Evolutionary conservation across 2,113 vertebrate genomes (phyloP).

Genomic region (Paralichthys olivaceus): DNA sequence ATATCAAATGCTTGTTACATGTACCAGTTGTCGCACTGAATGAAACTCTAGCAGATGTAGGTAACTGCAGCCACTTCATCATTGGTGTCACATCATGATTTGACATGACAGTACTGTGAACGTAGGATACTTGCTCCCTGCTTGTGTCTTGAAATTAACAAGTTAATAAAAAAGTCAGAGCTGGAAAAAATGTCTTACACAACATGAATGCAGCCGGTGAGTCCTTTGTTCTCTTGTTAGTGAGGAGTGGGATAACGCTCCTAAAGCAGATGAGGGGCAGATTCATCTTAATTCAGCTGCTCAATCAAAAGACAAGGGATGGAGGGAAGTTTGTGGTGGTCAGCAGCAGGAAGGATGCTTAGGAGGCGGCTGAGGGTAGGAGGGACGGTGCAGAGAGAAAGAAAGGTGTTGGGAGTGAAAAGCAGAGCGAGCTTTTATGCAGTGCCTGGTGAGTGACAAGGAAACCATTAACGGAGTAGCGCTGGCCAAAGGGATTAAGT

Average conservation of each 20-base stretch:
- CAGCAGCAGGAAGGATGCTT: conserved; percentile 62
- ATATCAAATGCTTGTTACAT: conserved; percentile 18
- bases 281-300: conserved; percentile 73
- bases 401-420: conserved; percentile 81
- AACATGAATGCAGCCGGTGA: conserved; percentile 56
- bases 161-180: too few relatives aligned
- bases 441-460: conserved; percentile 81
- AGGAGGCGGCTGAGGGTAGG: conserved; percentile 34
- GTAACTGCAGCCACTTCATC: conserved; percentile 3
- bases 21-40: conserved; percentile 7
- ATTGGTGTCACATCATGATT: not conserved
- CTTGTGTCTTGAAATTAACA: too few relatives aligned
- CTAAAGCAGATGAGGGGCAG: conserved; percentile 48
- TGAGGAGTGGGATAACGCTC: conserved; percentile 36
- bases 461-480: conserved; percentile 82
- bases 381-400: conserved; percentile 55
- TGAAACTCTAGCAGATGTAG: conserved; percentile 11
- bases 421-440: conserved; percentile 80
- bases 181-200: too few relatives aligned
- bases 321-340: conserved; percentile 50
- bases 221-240: conserved; percentile 61
- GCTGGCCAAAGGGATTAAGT: conserved; percentile 83
- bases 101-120: not conserved
- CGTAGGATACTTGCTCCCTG: not conserved
- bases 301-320: conserved; percentile 64